These are phyloP conservation scores for Vulpes vulpes DNA, from an alignment of 2,113 vertebrate genomes.

Conservation along the genomic window DNA sequence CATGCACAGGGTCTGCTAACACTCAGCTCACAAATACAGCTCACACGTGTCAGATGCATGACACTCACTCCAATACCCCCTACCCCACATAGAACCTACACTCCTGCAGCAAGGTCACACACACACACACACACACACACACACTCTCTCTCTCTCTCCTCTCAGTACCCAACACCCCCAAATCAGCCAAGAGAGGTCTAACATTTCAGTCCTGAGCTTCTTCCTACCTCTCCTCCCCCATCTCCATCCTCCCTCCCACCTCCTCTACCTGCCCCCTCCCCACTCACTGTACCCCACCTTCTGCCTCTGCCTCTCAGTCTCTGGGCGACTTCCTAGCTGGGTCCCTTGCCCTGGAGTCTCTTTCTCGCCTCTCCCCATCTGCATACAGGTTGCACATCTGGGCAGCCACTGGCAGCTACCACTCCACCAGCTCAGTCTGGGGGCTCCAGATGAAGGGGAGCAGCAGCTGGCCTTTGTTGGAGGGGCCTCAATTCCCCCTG, in stretches of 20 bases:
- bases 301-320: not conserved
- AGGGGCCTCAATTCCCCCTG: not conserved
- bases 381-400: not conserved
- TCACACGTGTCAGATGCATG: not conserved
- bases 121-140: no score
- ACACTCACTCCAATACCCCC: accelerated
- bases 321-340: not conserved
- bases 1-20: accelerated
- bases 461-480: not conserved
- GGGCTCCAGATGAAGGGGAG: not conserved
- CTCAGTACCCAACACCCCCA: not conserved
- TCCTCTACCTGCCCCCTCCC: not conserved
- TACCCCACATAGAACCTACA: no score
- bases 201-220: not conserved
- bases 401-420: not conserved
- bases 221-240: not conserved
- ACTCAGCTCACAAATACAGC: not conserved
- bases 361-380: not conserved
- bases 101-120: not conserved
- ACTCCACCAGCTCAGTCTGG: not conserved
- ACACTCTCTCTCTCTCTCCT: not conserved
- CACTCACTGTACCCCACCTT: not conserved
- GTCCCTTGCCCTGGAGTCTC: not conserved
- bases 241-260: no score
- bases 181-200: not conserved